These are phyloP conservation scores for Drosophila koepferae DNA, from an alignment of 2,888 invertebrate genomes.

Conservation along the genomic window DNA sequence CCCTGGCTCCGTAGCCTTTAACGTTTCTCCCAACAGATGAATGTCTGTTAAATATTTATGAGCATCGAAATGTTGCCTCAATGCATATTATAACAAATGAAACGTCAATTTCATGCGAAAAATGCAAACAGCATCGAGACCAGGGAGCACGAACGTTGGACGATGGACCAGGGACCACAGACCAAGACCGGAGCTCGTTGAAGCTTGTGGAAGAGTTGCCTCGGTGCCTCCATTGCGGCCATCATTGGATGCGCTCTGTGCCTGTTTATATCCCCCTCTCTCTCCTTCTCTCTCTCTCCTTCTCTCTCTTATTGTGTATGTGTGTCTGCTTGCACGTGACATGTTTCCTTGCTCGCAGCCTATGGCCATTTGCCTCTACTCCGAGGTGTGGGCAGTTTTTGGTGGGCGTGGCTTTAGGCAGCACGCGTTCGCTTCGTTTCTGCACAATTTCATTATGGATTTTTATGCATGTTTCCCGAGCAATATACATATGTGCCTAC, in stretches of 20 bases:
- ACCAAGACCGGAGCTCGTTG: constrained; percentile 19
- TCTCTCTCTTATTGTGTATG: constrained; percentile 1
- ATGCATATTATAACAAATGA: constrained; percentile 79
- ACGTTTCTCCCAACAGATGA: constrained; percentile 67
- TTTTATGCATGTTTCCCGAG: constrained; percentile 49
- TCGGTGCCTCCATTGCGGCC: constrained; percentile 24
- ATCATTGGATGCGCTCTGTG: constrained; percentile 21
- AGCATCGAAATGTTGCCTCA: constrained; percentile 78
- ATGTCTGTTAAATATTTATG: constrained; percentile 78
- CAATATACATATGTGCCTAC: constrained; percentile 17
- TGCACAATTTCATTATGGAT: constrained; percentile 70
- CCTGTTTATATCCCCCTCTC: background rate
- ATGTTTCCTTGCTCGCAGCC: constrained; percentile 47
- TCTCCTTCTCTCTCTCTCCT: background rate
- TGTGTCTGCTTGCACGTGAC: constrained; percentile 49
- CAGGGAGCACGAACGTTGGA: constrained; percentile 7
- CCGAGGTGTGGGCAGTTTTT: constrained; percentile 28
- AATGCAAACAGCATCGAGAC: constrained; percentile 55
- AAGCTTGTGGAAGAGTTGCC: constrained; percentile 22
- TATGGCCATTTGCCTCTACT: constrained; percentile 23
- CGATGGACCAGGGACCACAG: constrained; percentile 5
- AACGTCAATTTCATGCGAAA: constrained; percentile 77
- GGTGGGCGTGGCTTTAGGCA: constrained; percentile 24
- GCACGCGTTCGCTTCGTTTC: constrained; percentile 33
- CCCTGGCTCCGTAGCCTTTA: constrained; percentile 35